These are phyloP conservation scores for Drosophila chauvacae DNA, from an alignment of 1,140 invertebrate species.

Conservation along the genomic window DNA sequence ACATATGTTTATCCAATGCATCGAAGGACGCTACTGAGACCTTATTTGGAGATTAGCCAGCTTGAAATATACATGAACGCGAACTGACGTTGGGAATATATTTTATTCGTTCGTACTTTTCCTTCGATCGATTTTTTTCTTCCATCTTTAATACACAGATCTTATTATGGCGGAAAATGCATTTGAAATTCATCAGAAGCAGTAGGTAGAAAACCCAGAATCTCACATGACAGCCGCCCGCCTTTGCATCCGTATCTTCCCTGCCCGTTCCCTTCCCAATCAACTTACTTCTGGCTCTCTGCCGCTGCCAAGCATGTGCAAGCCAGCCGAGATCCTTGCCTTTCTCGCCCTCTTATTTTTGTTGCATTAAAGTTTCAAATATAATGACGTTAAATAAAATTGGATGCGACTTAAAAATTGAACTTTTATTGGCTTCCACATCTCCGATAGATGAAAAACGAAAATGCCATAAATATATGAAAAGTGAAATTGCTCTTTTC, in stretches of 20 bases:
- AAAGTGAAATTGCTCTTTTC: constrained; percentile 71
- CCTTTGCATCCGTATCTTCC: constrained; percentile 47
- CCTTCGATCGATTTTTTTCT: constrained; percentile 3
- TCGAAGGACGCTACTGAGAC: constrained; percentile 34
- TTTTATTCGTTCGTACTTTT: constrained; percentile 8
- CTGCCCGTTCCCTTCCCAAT: constrained; percentile 1
- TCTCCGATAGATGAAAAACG: constrained; percentile 19
- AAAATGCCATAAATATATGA: constrained; percentile 37
- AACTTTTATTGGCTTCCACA: constrained; percentile 71
- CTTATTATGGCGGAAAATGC: constrained; percentile 34
- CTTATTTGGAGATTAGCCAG: constrained; percentile 48
- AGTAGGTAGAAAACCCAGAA: constrained; percentile 31
- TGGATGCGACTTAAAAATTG: constrained; percentile 80
- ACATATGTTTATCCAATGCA: constrained; percentile 32
- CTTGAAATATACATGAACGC: constrained; percentile 37
- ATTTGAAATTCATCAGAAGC: constrained; percentile 58
- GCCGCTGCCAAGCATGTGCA: constrained; percentile 50
- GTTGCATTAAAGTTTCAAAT: constrained; percentile 80
- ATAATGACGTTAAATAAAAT: constrained; percentile 83
- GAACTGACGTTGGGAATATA: constrained; percentile 20
- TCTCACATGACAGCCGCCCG: constrained; percentile 53
- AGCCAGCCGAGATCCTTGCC: constrained; percentile 32
- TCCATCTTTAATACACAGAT: constrained; percentile 25
- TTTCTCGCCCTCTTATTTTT: constrained; percentile 22
- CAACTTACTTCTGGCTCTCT: constrained; percentile 7